Evolutionary conservation across 2,888 invertebrate species (phyloP).

Genomic region (Gibbula magus): DNA sequence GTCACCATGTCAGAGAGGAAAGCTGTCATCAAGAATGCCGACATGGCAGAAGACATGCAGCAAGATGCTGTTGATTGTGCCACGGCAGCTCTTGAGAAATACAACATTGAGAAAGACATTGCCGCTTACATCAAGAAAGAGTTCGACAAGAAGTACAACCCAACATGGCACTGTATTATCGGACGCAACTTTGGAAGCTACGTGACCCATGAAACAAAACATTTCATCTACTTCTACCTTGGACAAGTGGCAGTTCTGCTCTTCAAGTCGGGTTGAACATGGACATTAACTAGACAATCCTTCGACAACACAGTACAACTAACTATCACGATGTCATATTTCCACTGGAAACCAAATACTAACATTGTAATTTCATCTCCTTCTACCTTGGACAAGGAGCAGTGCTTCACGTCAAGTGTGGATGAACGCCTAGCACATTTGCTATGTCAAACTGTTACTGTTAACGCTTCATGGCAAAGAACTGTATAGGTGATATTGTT

Average conservation of each 20-base stretch:
- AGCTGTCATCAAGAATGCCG: conserved; percentile 99
- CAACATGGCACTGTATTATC: conserved; percentile 99
- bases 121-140: conserved; percentile 99
- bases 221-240: conserved; percentile 99
- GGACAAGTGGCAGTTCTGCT: conserved; percentile 98
- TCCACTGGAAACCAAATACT: too few relatives aligned
- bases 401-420: conserved; percentile 98
- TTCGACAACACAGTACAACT: too few relatives aligned
- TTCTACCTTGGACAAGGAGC: conserved; percentile 99
- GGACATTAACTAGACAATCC: too few relatives aligned
- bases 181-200: conserved; percentile 96
- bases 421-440: too few relatives aligned
- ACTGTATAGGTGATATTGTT: too few relatives aligned
- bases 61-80: conserved; percentile 99
- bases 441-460: too few relatives aligned
- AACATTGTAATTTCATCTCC: conserved; percentile 99
- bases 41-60: conserved; percentile 99
- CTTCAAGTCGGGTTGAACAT: conserved; percentile 97
- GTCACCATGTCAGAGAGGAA: conserved; percentile 78
- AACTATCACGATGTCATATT: too few relatives aligned
- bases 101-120: conserved; percentile 99
- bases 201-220: conserved; percentile 90
- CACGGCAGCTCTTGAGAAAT: conserved; percentile 98
- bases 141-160: conserved; percentile 99
- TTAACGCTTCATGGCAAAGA: too few relatives aligned